These are phyloP conservation scores for Phylloscopus collybita DNA, from an alignment of 2,797 vertebrate genomes.

Conservation along the genomic window DNA sequence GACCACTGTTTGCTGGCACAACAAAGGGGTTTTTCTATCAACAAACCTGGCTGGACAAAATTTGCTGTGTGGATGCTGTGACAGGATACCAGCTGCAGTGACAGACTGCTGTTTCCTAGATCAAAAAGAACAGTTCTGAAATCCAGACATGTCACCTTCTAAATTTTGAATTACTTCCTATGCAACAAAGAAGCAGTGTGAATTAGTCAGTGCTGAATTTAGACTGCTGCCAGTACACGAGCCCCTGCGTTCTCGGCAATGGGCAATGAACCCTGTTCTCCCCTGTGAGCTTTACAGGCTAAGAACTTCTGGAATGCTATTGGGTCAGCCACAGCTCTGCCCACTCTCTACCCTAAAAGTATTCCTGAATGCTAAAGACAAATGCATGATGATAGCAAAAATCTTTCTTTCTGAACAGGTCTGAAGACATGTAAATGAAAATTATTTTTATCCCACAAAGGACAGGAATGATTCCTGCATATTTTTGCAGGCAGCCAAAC, in stretches of 20 bases:
- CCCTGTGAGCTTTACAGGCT: accelerated
- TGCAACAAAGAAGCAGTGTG: background rate
- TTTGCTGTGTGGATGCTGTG: accelerated
- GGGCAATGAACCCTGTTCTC: background rate
- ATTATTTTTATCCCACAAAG: constrained; percentile 22
- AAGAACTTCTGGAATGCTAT: background rate
- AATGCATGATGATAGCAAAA: background rate
- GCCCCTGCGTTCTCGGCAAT: background rate
- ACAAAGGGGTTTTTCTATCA: background rate
- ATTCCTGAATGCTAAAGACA: background rate
- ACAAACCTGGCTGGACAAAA: background rate
- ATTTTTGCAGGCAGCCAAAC: background rate
- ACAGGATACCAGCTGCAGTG: background rate
- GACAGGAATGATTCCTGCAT: background rate
- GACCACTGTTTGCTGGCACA: background rate
- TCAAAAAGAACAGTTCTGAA: background rate
- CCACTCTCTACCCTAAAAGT: background rate
- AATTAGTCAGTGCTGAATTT: background rate
- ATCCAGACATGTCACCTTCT: background rate
- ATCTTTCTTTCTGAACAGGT: background rate
- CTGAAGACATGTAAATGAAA: background rate
- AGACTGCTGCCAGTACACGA: background rate
- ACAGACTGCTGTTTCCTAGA: background rate
- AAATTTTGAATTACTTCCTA: background rate
- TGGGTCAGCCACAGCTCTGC: background rate